Evolutionary conservation across 2,113 vertebrate genomes (phyloP), one percentile per base, ranked within the genome.

Genomic region (Pontoporia blainvillei): DNA sequence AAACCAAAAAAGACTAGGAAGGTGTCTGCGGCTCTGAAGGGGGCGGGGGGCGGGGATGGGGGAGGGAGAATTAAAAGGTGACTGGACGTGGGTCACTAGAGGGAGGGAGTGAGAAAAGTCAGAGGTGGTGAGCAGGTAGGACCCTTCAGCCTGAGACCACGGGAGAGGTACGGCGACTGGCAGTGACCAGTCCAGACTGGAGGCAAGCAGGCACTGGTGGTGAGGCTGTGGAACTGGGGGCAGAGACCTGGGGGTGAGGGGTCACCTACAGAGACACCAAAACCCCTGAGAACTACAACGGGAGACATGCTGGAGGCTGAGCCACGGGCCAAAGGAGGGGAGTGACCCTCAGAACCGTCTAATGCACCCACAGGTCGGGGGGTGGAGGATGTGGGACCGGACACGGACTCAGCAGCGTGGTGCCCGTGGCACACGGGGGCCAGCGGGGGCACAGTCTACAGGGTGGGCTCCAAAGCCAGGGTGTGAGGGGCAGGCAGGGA

Each of bases 371-470:
- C 0, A 6, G 67, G 29, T 3, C 31, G 41, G 6, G 2, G 57
- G 18, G 15, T 52, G 17, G 66, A 64, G 14, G 59, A 34, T 12
- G 1, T 0, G 3, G 0, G 3, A 39, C 21, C 13, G 5, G 2
- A 66, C 4, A 0, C 2, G 44, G 31, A 23, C 6, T n/a, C 34
- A 6, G 14, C 4, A 3, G 1, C 1, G 0, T 6, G 81, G 57
- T 0, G 4, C 57, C 20, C 3, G 2, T 2, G 9, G 44, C 18
- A 9, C 12, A 27, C 0, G 11, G 46, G 27, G 25, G 20, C 14
- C 11, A 14, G 39, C 1, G 10, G 49, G 36, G 13, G 52, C 17
- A 52, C 52, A 52, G 52, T 17, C 12, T 17, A 17, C 0, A 8
- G 23, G 6, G 21, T 2, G 34, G 49, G 34, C 54, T 64, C 39